Conservation (phyloP, 1,140 invertebrate species). For the Physella acuta region DNA sequence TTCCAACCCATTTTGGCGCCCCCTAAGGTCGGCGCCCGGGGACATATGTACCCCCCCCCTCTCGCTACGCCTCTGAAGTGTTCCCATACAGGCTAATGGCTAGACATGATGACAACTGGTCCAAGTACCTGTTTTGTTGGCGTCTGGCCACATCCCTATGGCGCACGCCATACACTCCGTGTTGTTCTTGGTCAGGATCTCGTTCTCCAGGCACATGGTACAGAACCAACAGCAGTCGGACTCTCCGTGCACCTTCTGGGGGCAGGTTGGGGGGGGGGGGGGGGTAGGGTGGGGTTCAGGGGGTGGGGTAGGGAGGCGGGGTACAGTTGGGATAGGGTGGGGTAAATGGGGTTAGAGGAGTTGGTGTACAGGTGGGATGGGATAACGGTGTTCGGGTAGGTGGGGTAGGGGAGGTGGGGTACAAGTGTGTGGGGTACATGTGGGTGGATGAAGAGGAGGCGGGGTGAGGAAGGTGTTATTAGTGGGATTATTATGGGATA, state of each 20-base stretch:
- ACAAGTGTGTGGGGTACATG: no score
- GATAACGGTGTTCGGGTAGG: neutral
- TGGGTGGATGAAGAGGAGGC: neutral
- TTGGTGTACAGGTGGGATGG: neutral
- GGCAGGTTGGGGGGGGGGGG: no score
- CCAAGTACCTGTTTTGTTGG: conserved; percentile 51
- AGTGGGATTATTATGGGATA: neutral
- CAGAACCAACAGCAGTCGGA: conserved; percentile 76
- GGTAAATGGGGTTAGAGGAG: neutral
- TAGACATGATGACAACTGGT: neutral
- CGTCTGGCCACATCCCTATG: conserved; percentile 69
- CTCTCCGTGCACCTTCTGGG: no score
- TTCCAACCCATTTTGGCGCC: no score
- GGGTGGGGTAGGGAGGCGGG: neutral
- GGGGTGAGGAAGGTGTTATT: neutral
- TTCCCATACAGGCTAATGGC: no score
- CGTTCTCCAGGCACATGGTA: conserved; percentile 67
- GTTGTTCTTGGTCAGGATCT: conserved; percentile 66
- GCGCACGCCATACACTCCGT: conserved; percentile 67
- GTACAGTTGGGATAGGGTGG: neutral
- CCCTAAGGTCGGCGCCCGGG: no score
- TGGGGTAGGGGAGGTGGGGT: neutral
- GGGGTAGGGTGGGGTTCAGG: no score
- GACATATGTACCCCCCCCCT: no score
- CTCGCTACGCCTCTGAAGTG: no score